These are phyloP conservation scores for Drosophila antonietae DNA, from an alignment of 2,888 invertebrate species.

Conservation along the genomic window DNA sequence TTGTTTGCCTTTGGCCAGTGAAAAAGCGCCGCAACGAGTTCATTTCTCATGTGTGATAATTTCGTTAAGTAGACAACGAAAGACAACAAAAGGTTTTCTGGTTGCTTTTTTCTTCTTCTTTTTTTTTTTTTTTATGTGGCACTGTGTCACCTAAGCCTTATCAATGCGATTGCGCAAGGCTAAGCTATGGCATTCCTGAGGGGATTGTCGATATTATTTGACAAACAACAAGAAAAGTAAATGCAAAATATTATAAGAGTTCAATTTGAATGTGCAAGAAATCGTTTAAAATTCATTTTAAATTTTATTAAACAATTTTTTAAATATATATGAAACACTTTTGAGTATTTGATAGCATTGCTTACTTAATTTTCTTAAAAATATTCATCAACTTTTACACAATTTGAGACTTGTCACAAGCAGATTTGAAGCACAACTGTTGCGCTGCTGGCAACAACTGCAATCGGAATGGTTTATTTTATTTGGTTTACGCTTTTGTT, in stretches of 20 bases:
- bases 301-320: neutral
- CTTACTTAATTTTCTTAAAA: neutral
- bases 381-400: slow-evolving; percentile 19
- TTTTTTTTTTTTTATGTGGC: slow-evolving; percentile 27
- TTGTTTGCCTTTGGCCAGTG: slow-evolving; percentile 44
- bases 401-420: slow-evolving; percentile 43
- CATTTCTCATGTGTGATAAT: slow-evolving; percentile 55
- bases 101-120: slow-evolving; percentile 3
- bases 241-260: neutral
- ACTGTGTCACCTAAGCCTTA: slow-evolving; percentile 45
- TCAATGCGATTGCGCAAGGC: slow-evolving; percentile 12
- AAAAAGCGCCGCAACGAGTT: slow-evolving; percentile 21
- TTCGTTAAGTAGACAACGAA: slow-evolving; percentile 24
- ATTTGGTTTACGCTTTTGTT: slow-evolving; percentile 8
- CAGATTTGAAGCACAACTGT: slow-evolving; percentile 43
- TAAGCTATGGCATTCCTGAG: slow-evolving; percentile 8
- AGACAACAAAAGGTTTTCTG: slow-evolving; percentile 44
- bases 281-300: neutral
- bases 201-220: neutral
- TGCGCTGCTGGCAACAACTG: slow-evolving; percentile 31
- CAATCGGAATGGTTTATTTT: slow-evolving; percentile 1
- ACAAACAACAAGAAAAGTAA: neutral
- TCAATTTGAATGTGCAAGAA: too few relatives aligned
- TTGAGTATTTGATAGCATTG: neutral
- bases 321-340: neutral